Base-by-base conservation (phyloP, 2,113 vertebrate species). In the Maccullochella peelii region DNA sequence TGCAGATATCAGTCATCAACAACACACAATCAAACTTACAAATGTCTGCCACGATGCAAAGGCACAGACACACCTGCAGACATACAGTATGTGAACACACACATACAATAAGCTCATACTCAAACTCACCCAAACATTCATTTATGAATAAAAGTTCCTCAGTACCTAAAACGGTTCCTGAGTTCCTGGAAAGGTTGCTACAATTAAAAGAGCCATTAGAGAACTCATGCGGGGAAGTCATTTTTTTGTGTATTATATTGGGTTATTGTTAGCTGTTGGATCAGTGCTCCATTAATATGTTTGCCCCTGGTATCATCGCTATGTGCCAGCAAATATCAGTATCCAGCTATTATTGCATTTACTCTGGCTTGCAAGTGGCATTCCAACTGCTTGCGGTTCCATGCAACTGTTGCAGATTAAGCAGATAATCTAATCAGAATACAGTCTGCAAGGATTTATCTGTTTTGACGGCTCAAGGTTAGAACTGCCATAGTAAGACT, bases 391-490 rank as follows among this genome's bases (percentile, higher is more conserved):
- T 90, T 73, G 36, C 52, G 71, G 81, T 77, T 79, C 54, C 67
- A 80, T 89, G 89, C 85, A 90, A 93, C 89, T 89, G 91, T 91
- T 85, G 83, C 87, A 92, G 92, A 93, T 94, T 93, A 94, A 87
- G 79, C 65, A 73, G 89, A 86, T 94, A 92, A 94, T 94, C 89
- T 93, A 92, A 94, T 94, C 92, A 93, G 77, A 91, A 93, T 86
- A 92, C 88, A 92, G 92, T 93, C 89, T 92, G 89, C 9, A 6
- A 69, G 83, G 91, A 88, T 92, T 80, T 93, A 93, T 94, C 82
- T 70, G 72, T 87, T 90, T 87, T 90, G 88, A 89, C 80, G 68
- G 85, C 88, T 94, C 91, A 94, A 94, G 94, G 94, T 95, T 92
- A 93, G 81, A 86, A 50, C 86, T 36, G 86, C 85, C 83, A 72